Conservation (phyloP, 2,797 vertebrate genomes). For the Mormyrus hasselquistii region DNA sequence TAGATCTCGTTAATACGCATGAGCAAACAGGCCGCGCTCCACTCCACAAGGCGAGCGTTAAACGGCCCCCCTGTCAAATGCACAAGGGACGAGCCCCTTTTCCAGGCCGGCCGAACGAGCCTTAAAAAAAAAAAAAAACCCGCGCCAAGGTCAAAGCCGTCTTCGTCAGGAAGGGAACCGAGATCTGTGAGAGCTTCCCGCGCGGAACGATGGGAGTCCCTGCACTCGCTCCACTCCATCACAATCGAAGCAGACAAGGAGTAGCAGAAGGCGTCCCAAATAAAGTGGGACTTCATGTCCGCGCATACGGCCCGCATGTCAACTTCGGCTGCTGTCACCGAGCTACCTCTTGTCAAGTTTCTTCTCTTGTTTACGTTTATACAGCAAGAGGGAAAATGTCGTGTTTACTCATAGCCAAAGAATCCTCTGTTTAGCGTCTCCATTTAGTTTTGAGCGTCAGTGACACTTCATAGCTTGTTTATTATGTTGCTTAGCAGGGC, state of each 20-base stretch:
- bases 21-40: neutral
- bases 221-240: neutral
- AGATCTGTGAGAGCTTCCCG: neutral
- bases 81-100: neutral
- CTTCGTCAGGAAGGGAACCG: neutral
- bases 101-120: neutral
- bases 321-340: neutral
- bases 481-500: neutral
- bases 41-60: neutral
- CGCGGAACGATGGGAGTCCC: neutral
- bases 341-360: neutral
- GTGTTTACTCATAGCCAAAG: neutral
- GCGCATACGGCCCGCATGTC: neutral
- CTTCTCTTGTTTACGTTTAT: neutral
- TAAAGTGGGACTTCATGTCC: neutral
- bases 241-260: neutral
- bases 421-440: neutral
- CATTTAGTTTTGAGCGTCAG: neutral
- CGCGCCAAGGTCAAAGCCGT: neutral
- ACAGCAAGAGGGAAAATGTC: neutral
- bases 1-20: neutral
- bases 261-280: neutral
- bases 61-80: neutral
- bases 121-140: neutral
- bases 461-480: neutral